These are phyloP conservation scores for Lepidostoma basale DNA, from an alignment of 1,140 invertebrate species.

Conservation along the genomic window DNA sequence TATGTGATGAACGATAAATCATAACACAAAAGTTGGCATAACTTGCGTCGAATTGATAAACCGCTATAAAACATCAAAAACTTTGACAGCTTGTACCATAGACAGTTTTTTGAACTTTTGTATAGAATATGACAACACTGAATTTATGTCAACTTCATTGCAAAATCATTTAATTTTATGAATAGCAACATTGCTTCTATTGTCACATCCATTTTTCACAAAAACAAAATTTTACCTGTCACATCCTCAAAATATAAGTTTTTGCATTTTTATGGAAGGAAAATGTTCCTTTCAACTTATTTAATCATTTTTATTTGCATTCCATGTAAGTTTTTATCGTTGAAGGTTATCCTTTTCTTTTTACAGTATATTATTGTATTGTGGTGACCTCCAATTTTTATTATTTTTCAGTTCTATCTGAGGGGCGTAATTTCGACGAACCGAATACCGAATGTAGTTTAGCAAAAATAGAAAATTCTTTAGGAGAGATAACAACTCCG, in stretches of 20 bases:
- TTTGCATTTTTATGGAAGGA: slow-evolving; percentile 26
- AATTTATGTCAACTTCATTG: too few species aligned
- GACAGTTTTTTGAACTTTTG: not conserved
- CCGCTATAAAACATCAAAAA: slow-evolving; percentile 30
- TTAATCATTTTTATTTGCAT: slow-evolving; percentile 16
- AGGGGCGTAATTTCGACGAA: slow-evolving; percentile 18
- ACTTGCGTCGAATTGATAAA: slow-evolving; percentile 17
- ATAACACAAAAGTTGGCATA: slow-evolving; percentile 26
- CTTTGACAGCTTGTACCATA: slow-evolving; percentile 32
- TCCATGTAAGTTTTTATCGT: slow-evolving; percentile 1
- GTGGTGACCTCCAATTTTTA: slow-evolving; percentile 30
- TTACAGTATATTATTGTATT: not conserved
- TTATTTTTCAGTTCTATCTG: slow-evolving; percentile 26
- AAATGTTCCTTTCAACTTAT: slow-evolving; percentile 31
- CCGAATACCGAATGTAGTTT: slow-evolving; percentile 27
- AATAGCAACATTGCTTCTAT: slow-evolving; percentile 23
- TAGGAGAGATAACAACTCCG: slow-evolving; percentile 33
- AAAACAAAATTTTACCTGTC: slow-evolving; percentile 34
- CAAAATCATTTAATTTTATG: not conserved
- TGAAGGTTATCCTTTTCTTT: not conserved
- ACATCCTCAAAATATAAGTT: slow-evolving; percentile 11
- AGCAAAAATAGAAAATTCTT: not conserved
- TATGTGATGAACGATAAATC: slow-evolving; percentile 6
- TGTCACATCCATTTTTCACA: slow-evolving; percentile 35
- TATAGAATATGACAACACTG: too few species aligned